Base-by-base conservation (phyloP, 2,797 vertebrate genomes). In the Cyclura pinguis region DNA sequence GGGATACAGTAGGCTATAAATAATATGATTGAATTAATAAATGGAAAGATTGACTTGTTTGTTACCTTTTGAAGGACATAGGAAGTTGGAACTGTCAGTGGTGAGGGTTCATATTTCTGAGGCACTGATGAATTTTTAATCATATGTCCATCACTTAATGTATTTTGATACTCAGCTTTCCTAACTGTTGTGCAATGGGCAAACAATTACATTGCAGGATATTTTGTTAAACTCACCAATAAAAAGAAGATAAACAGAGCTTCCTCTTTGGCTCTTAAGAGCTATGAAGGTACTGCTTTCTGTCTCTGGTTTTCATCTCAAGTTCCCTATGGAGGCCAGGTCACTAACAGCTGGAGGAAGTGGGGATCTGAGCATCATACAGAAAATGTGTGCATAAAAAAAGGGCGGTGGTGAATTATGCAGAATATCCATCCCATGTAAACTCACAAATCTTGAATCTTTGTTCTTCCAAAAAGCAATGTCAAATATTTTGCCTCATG, bases 41-140 rank as follows among this genome's bases (percentile, higher is more conserved):
- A 88, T 50, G 64, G 35, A 73, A 64, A 24, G 55, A 74, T 91
- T 29, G 10, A 35, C 14, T 78, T 85, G 64, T 32, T 73, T n/a
- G 10, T 76, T 74, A 55, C 85, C 42, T 80, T 91, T 88, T 74
- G 87, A 81, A 74, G 83, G 87, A 50, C 90, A 85, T 38, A 4
- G 86, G 77, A 88, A 91, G 76, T 88, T 85, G 81, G 81, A 85
- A 88, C 16, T 52, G 64, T 88, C 47, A 62, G 87, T 67, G 85
- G 4, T 42, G 32, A 16, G 27, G 83, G 42, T 73, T 80, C 67
- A 32, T 85, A 80, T 88, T 85, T 91, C 77, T 74, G 55, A 57
- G 64, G 35, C 24, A 32, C 6, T 85, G 55, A 91, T 91, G 35
- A 85, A 91, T 85, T 85, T 91, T 91, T 91, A 91, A 91, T 88